A percentile compares a stretch with the other conserved stretches of the same genome.
Evolutionary conservation across 2,113 vertebrate genomes (phyloP).

Genomic region (Dissostichus mawsoni): DNA sequence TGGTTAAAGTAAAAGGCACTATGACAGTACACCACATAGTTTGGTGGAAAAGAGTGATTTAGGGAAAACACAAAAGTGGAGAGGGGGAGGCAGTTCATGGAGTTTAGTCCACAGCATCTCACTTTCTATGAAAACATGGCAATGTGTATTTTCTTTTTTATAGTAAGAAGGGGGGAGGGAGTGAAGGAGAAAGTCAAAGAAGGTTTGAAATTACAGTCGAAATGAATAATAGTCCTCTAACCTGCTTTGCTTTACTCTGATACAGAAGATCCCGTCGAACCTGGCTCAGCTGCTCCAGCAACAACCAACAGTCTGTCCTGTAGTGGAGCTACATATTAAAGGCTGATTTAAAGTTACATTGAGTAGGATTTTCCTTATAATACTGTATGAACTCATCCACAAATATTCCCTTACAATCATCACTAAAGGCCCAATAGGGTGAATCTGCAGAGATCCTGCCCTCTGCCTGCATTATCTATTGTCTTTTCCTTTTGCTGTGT

Average conservation of each 20-base stretch:
- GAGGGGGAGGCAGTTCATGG: conserved; percentile 32
- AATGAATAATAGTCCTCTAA: conserved; percentile 13
- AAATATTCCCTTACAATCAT: too few species aligned
- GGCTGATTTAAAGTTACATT: too few species aligned
- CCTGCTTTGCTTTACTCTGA: conserved; percentile 29
- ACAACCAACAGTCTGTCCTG: background rate
- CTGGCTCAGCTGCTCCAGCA: background rate
- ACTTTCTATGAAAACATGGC: conserved; percentile 48
- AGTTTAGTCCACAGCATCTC: conserved; percentile 49
- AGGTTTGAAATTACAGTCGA: conserved; percentile 8
- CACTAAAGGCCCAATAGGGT: too few species aligned
- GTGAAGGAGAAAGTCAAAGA: conserved; percentile 13
- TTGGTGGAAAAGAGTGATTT: conserved; percentile 13
- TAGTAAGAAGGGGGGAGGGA: conserved; percentile 26
- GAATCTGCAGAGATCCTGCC: too few species aligned
- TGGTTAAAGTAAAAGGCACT: background rate
- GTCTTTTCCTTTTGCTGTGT: too few species aligned
- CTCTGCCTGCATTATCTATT: too few species aligned
- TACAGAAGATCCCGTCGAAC: conserved; percentile 33
- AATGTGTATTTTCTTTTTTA: conserved; percentile 30
- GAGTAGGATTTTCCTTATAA: too few species aligned
- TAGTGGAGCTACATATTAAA: background rate
- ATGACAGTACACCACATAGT: conserved; percentile 2
- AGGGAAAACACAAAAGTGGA: conserved; percentile 20
- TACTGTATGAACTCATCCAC: too few species aligned